These are phyloP conservation scores for Philypnodon macrostomus DNA, from an alignment of 2,797 vertebrate species.

Conservation along the genomic window DNA sequence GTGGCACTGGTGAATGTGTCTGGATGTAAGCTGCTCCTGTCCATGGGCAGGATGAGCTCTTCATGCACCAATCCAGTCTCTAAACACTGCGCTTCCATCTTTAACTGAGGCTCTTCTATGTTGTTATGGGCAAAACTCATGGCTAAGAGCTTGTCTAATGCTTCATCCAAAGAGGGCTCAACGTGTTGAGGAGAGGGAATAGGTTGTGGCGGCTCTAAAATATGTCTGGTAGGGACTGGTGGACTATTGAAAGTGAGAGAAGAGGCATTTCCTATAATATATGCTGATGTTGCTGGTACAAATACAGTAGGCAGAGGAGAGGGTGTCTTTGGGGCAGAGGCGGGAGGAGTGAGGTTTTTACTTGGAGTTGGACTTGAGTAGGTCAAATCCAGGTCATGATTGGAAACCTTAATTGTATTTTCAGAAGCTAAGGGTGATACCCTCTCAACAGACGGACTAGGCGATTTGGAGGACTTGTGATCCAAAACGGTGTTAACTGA, in stretches of 20 bases:
- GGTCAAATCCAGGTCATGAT: constrained; percentile 37
- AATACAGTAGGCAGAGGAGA: constrained; percentile 41
- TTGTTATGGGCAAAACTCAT: constrained; percentile 66
- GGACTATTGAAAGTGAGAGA: constrained; percentile 28
- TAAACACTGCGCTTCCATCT: constrained; percentile 21
- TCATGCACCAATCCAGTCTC: constrained; percentile 57
- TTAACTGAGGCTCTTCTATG: constrained; percentile 20
- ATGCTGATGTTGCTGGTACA: constrained; percentile 19
- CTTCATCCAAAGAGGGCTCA: constrained; percentile 67
- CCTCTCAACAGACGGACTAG: constrained; percentile 54
- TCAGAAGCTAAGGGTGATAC: constrained; percentile 40
- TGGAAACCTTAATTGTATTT: constrained; percentile 32
- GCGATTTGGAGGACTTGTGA: constrained; percentile 57
- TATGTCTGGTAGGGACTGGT: constrained; percentile 27
- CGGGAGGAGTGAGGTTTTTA: constrained; percentile 48
- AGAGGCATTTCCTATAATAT: constrained; percentile 34
- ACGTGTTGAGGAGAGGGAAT: constrained; percentile 11
- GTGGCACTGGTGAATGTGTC: constrained; percentile 69
- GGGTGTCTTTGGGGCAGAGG: constrained; percentile 40
- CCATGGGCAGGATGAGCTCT: constrained; percentile 70
- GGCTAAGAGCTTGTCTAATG: constrained; percentile 74
- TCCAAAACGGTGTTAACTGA: constrained; percentile 65
- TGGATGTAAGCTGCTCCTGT: constrained; percentile 74
- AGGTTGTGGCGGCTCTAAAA: constrained; percentile 10
- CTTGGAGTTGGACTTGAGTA: constrained; percentile 27